A percentile compares a stretch with the other conserved stretches of the same genome.
These are phyloP conservation scores for Triplophysa tibetana DNA, from an alignment of 2,113 vertebrate genomes.

Conservation along the genomic window DNA sequence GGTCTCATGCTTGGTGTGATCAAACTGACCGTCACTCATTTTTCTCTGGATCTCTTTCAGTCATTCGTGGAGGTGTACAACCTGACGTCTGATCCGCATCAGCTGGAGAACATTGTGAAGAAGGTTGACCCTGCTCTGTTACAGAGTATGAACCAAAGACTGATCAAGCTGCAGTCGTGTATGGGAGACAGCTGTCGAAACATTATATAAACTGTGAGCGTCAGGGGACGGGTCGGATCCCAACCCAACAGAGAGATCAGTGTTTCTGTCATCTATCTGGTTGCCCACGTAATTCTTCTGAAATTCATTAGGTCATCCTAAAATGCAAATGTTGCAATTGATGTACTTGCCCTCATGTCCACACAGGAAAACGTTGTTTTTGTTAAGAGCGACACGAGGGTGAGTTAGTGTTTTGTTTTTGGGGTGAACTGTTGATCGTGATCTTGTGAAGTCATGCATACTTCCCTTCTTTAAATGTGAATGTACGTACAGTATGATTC, in stretches of 20 bases:
- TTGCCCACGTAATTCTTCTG: neutral
- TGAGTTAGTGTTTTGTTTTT: neutral
- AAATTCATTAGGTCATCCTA: neutral
- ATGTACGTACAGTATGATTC: slow-evolving; percentile 6
- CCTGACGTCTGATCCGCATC: slow-evolving; percentile 73
- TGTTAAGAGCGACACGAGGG: neutral
- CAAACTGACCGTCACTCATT: neutral
- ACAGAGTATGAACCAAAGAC: slow-evolving; percentile 77
- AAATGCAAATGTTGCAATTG: neutral
- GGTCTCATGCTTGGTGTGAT: too few relatives aligned
- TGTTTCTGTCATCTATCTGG: neutral
- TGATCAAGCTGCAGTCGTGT: slow-evolving; percentile 79
- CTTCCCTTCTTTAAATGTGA: slow-evolving; percentile 38
- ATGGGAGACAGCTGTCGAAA: slow-evolving; percentile 65
- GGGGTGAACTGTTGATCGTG: neutral
- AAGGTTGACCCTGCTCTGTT: slow-evolving; percentile 74
- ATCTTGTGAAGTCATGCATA: neutral
- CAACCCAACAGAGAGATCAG: neutral
- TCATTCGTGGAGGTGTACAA: slow-evolving; percentile 78
- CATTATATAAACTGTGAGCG: slow-evolving; percentile 22
- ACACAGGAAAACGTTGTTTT: neutral
- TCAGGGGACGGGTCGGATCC: slow-evolving; percentile 7
- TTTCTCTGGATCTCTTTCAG: slow-evolving; percentile 47
- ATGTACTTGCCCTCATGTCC: neutral
- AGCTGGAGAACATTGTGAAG: slow-evolving; percentile 79